These are phyloP conservation scores for Tuberolachnus salignus DNA, from an alignment of 2,888 invertebrate species.

Conservation along the genomic window DNA sequence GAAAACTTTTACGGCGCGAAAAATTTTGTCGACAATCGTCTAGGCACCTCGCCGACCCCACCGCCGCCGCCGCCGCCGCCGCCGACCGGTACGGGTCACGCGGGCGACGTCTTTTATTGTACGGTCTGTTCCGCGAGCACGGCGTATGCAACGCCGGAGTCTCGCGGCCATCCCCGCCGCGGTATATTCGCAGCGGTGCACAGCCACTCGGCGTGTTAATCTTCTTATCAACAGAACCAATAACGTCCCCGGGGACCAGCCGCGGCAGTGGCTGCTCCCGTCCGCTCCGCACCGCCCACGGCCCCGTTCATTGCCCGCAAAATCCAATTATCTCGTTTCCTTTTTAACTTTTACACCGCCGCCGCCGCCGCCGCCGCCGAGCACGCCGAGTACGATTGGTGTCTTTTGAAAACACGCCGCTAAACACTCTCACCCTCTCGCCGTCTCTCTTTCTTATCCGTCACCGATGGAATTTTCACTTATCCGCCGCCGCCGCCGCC, in stretches of 20 bases:
- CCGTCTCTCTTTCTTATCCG: background rate
- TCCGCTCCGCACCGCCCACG: slow-evolving; percentile 7
- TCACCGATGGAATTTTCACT: slow-evolving; percentile 50
- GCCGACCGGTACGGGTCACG: background rate
- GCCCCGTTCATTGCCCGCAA: slow-evolving; percentile 48
- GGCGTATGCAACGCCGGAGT: slow-evolving; percentile 27
- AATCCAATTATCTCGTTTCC: slow-evolving; percentile 56
- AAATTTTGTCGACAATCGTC: too few species aligned
- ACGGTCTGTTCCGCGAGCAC: slow-evolving; percentile 6
- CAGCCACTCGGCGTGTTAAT: slow-evolving; percentile 48
- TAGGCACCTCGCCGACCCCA: too few species aligned
- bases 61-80: too few species aligned
- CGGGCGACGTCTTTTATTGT: background rate
- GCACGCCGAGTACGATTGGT: background rate
- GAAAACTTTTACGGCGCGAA: too few species aligned
- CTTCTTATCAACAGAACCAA: slow-evolving; percentile 56
- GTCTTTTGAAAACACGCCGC: slow-evolving; percentile 49
- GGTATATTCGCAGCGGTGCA: background rate
- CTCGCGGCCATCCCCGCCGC: slow-evolving; percentile 5
- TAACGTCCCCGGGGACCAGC: slow-evolving; percentile 49
- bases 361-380: too few species aligned
- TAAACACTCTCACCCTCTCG: background rate
- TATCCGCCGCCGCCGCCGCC: slow-evolving; percentile 13
- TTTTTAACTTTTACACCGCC: slow-evolving; percentile 52
- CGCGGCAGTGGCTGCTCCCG: slow-evolving; percentile 10